Evolutionary conservation across 2,113 vertebrate genomes (phyloP), one percentile per base, ranked within the genome.

Genomic region (Xenopus borealis): DNA sequence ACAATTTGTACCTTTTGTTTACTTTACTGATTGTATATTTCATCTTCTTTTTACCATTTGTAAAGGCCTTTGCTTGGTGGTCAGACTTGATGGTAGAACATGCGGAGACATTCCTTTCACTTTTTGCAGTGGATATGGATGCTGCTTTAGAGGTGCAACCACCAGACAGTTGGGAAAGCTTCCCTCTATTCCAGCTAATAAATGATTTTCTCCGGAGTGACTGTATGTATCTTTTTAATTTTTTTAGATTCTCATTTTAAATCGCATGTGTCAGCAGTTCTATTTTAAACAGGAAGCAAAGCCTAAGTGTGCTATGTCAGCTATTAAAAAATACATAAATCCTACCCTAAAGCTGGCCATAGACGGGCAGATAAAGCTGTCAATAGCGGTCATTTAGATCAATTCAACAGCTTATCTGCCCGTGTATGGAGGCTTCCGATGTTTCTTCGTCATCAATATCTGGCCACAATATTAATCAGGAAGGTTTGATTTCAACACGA

Each of bases 11-110:
- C 33, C 33, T 80, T 66, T 62, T 13, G 16, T 52, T 9, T 11
- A 16, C 20, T 71, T 47, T 18, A 55, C 47, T 79, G 64, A 78
- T 45, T 77, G 81, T 92, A 82, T 89, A 18, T 0, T 69, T 14
- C 82, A 68, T 85, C 71, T 83, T 80, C 66, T 23, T 57, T 75
- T 73, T 84, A 81, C 80, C 83, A 75, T 76, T 79, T 83, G 78
- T 84, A 72, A 91, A 99, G 97, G 97, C 97, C 53, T 99, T 99
- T 83, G 97, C 97, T 0, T 99, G 97, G 97, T 99, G 97, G 97
- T 99, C 97, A 69, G 97, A 99, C 86, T 89, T 99, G 85, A 98
- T 99, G 97, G 95, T 99, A 83, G 97, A 99, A 73, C 97, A 99
- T 0, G 97, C 97, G 0, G 97, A 99, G 90, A 99, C 95, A 12